A percentile compares a stretch with the other conserved stretches of the same genome.
Evolutionary conservation across 30 jellyfish, hydroid and myxozoan genomes (phyloP).

Genomic region (Cassiopea xamachana): DNA sequence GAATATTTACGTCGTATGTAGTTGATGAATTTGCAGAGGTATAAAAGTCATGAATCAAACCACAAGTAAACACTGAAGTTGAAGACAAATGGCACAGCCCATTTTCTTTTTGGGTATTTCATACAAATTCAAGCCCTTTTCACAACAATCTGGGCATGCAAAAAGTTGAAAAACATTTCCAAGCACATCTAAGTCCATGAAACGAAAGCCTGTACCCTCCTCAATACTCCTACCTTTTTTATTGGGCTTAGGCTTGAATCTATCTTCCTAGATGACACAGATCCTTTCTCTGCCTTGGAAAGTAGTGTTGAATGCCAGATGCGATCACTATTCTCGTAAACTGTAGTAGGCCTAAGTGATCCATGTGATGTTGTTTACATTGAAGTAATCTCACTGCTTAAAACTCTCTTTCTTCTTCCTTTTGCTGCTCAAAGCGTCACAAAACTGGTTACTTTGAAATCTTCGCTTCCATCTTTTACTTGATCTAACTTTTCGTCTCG

Average conservation of each 20-base stretch:
- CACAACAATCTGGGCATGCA: background rate
- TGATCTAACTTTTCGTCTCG: background rate
- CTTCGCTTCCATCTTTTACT: background rate
- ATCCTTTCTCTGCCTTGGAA: background rate
- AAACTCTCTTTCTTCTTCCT: background rate
- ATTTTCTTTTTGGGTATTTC: background rate
- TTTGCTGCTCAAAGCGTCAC: background rate
- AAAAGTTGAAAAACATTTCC: background rate
- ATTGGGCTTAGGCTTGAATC: background rate
- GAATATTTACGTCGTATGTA: background rate
- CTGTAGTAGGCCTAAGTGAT: background rate
- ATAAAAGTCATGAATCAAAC: background rate
- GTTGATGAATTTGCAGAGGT: background rate
- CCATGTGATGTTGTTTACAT: background rate
- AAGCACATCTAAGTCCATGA: background rate
- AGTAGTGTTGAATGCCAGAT: background rate
- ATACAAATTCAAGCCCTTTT: background rate
- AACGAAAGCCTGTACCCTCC: background rate
- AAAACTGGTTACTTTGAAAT: background rate
- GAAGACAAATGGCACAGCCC: background rate
- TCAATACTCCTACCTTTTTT: background rate
- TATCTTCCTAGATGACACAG: background rate
- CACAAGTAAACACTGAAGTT: background rate
- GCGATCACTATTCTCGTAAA: background rate
- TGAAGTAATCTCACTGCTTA: background rate